Evolutionary conservation across 2,113 vertebrate genomes (phyloP).

Genomic region (Dermatemys mawii): DNA sequence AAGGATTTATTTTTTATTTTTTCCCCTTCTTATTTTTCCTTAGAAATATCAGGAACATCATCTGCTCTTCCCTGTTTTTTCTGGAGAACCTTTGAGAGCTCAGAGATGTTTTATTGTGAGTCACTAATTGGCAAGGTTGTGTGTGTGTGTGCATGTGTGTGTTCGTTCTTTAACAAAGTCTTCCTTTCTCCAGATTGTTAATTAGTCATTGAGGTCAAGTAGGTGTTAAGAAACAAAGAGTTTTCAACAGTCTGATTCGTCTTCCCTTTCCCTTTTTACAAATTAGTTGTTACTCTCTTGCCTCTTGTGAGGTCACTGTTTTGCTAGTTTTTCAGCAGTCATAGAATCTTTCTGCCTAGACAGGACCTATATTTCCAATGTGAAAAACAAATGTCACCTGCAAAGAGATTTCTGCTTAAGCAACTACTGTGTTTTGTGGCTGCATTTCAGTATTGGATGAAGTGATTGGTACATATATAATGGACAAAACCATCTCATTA

Average conservation of each 20-base stretch:
- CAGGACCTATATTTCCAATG: background rate
- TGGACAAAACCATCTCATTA: background rate
- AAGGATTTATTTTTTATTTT: too few species aligned
- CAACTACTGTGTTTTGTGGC: too few species aligned
- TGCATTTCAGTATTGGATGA: too few species aligned
- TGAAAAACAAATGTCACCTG: too few species aligned
- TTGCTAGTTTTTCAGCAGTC: background rate
- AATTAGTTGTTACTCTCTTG: background rate
- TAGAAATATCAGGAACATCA: too few species aligned
- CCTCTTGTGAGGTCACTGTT: background rate
- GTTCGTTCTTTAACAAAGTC: constrained; percentile 6
- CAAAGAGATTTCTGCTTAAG: too few species aligned
- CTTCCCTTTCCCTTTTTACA: background rate
- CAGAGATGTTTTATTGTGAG: background rate
- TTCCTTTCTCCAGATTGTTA: constrained; percentile 10
- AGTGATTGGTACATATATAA: accelerated
- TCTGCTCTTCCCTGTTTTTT: too few species aligned
- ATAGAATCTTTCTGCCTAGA: background rate
- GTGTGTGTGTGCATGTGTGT: background rate
- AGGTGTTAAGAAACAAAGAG: background rate
- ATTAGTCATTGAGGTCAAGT: background rate
- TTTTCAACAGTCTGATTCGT: background rate
- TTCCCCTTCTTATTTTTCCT: too few species aligned
- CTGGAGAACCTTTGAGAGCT: too few species aligned
- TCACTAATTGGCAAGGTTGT: background rate